A percentile compares a stretch with the other conserved stretches of the same genome.
Evolutionary conservation across 2,888 invertebrate genomes (phyloP).

Genomic region (Scotopteryx bipunctaria): DNA sequence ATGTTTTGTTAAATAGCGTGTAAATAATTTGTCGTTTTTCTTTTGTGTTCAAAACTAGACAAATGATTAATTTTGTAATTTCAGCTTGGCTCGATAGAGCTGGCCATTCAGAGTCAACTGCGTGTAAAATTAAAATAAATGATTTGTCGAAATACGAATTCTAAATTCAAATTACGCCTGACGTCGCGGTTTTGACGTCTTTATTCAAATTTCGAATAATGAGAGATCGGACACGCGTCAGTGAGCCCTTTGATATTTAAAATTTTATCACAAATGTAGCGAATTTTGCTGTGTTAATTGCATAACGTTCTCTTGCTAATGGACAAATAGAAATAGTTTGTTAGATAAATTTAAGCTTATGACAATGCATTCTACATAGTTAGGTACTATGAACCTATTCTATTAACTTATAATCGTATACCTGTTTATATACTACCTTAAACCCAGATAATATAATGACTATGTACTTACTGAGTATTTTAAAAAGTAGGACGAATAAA

Average conservation of each 20-base stretch:
- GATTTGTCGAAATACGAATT: conserved; percentile 70
- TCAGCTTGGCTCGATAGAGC: conserved; percentile 55
- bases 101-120: conserved; percentile 73
- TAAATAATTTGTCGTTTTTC: conserved; percentile 58
- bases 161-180: conserved; percentile 46
- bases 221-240: conserved; percentile 65
- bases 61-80: conserved; percentile 72
- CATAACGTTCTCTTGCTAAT: conserved; percentile 19
- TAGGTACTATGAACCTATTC: too few species aligned
- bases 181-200: conserved; percentile 76
- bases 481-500: too few species aligned
- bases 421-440: too few species aligned
- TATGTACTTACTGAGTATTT: too few species aligned
- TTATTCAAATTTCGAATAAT: conserved; percentile 73
- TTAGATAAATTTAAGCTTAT: too few species aligned
- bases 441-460: too few species aligned
- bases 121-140: conserved; percentile 81
- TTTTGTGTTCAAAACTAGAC: conserved; percentile 63
- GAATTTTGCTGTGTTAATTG: conserved; percentile 28
- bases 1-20: conserved; percentile 79
- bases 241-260: conserved; percentile 66
- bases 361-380: too few species aligned
- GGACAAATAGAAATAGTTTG: conserved; percentile 7
- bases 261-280: conserved; percentile 44
- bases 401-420: too few species aligned